Base-by-base conservation (phyloP, 2,888 invertebrate species). In the Drosophila anomelani region DNA sequence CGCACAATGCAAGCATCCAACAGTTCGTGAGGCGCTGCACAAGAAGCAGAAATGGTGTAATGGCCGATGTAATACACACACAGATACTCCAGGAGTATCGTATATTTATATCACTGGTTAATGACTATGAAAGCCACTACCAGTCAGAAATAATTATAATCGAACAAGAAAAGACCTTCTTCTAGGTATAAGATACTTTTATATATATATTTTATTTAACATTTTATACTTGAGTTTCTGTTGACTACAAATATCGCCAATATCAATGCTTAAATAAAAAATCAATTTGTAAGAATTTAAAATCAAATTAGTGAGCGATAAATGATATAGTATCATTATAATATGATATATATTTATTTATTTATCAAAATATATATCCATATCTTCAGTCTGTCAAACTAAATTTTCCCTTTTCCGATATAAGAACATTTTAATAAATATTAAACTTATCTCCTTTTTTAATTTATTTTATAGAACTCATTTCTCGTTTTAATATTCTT, bases 1-100 rank as follows among this genome's bases (percentile, higher is more conserved):
- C 71, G 63, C 75, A 74, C 79, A 73, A 71, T 78, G 84, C 81
- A 83, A 71, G 75, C 59, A 61, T 46, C 79, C 74, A 73, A 59
- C 74, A 59, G 71, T 71, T 71, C 41, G 29, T 46, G 69, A 70
- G 62, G 44, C 34, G 46, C 46, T 62, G 55, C 72, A 57, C 44
- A 46, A 51, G 49, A 26, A 68, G 26, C 36, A 39, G 69, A 68
- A 69, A 58, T 39, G 69, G 43, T 58, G 56, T 62, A 51, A 72
- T 71, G 69, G 61, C 36, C 43, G 61, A 49, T 71, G 55, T 71
- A 61, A 61, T 49, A 68, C 57, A 68, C n/a, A 51, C 43, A 68
- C n/a, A 43, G 69, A 68, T 44, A 38, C 47, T 36, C 20, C 43
- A 63, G n/a, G 41, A 44, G 29, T 61, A n/a, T n/a, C 32, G 17